Evolutionary conservation across 2,888 invertebrate species (phyloP), one percentile per base, ranked within the genome.

Genomic region (Andrena trimmerana): DNA sequence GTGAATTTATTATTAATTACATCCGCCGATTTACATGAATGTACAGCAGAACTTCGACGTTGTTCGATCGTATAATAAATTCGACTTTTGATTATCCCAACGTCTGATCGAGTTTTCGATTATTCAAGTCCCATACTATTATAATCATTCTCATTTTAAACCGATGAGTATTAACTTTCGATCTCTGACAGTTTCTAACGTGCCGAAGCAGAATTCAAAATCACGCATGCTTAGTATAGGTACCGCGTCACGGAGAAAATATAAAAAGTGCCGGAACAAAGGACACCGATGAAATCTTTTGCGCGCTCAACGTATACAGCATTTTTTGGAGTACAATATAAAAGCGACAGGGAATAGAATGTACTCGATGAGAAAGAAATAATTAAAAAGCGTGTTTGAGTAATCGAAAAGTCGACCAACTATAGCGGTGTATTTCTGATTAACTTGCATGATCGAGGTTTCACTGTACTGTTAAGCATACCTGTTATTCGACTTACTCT

Each of bases 401-500:
- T 70, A 80, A 80, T 69, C 66, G 52, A 70, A 70, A 80, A 69
- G 33, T 82, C 27, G 36, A 63, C 54, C 80, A 75, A 67, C 50
- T 65, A 42, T 54, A 59, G 54, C 59, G 67, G 48, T 67, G 74
- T 74, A 67, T 27, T 54, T 62, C 66, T 63, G 57, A 81, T 74
- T 68, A 78, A 50, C 66, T 70, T 62, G 50, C 52, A 36, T 60
- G 59, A 78, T 83, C 82, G 82, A 83, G 70, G 78, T 78, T 82
- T 78, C 74, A 82, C 82, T 78, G 83, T 74, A 82, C 63, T 36
- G 50, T 75, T 86, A 86, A 82, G 81, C 88, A 86, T 88, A 89
- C 82, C 82, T 86, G 85, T 89, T 87, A 88, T 80, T 75, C 89
- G 85, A 89, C 88, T 89, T 88, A 89, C 59, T 86, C 90, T 92